Evolutionary conservation across 2,113 vertebrate genomes (phyloP).

Genomic region (Bothrops jararaca): DNA sequence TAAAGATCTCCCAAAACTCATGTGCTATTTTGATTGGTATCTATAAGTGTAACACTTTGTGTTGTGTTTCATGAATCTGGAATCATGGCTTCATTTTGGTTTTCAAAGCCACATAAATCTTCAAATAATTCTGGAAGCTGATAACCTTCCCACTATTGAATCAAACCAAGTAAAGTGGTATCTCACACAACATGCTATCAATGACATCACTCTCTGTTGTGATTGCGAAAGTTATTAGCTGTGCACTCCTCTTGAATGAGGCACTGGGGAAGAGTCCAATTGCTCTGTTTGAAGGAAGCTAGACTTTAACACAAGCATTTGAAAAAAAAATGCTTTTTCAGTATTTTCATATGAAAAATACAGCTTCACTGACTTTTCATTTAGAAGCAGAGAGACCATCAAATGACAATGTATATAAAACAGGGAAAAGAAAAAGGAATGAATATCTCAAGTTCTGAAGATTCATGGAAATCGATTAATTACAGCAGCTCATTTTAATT

Average conservation of each 20-base stretch:
- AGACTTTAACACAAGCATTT: neutral
- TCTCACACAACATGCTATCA: neutral
- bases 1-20: neutral
- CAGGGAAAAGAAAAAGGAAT: neutral
- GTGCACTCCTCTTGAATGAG: neutral
- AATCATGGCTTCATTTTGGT: neutral
- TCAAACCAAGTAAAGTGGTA: neutral
- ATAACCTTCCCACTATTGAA: neutral
- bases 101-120: neutral
- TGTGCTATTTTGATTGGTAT: neutral
- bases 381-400: neutral
- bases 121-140: neutral
- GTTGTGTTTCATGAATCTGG: neutral
- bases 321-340: neutral
- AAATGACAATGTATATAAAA: neutral
- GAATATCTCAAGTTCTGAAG: neutral
- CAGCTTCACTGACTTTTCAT: neutral
- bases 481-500: conserved; percentile 30
- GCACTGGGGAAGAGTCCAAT: neutral
- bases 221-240: neutral
- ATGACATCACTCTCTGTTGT: neutral
- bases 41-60: neutral
- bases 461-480: neutral
- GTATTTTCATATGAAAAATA: neutral
- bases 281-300: neutral